Percentiles rank a stretch among this genome's conserved stretches.
phyloP scores from a whole-genome alignment of 2,888 invertebrate species.

The Diogma glabrata region DNA sequence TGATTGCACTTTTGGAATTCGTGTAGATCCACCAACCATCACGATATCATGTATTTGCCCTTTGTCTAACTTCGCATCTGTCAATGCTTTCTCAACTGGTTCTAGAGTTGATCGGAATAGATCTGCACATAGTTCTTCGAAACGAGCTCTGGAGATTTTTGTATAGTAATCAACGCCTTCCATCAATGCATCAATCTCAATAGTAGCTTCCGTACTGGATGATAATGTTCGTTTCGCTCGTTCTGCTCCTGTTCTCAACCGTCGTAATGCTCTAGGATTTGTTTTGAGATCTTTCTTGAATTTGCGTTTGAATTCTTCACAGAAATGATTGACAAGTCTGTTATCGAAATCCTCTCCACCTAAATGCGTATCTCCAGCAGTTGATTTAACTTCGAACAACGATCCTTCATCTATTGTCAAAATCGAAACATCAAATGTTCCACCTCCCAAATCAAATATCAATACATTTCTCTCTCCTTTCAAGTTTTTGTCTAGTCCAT shows the following conservation, averaged over 20 bases:
- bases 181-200: constrained; percentile 63
- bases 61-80: constrained; percentile 70
- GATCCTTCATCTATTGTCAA: constrained; percentile 86
- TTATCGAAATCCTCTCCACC: constrained; percentile 92
- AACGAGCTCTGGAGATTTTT: constrained; percentile 58
- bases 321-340: constrained; percentile 80
- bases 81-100: constrained; percentile 66
- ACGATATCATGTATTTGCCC: constrained; percentile 65
- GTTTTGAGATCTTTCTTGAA: constrained; percentile 54
- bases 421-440: constrained; percentile 94
- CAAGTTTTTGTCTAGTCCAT: constrained; percentile 82
- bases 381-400: constrained; percentile 93
- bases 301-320: constrained; percentile 78
- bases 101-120: constrained; percentile 60
- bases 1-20: constrained; percentile 67
- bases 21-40: constrained; percentile 68
- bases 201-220: constrained; percentile 61
- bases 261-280: constrained; percentile 54
- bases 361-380: constrained; percentile 90
- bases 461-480: constrained; percentile 73
- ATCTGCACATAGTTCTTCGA: constrained; percentile 62
- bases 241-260: constrained; percentile 64
- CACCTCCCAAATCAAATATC: constrained; percentile 83
- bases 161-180: constrained; percentile 65
- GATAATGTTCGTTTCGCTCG: constrained; percentile 66